phyloP scores from a whole-genome alignment of 1,140 invertebrate genomes.

The Brachionus asplanchnoidis region DNA sequence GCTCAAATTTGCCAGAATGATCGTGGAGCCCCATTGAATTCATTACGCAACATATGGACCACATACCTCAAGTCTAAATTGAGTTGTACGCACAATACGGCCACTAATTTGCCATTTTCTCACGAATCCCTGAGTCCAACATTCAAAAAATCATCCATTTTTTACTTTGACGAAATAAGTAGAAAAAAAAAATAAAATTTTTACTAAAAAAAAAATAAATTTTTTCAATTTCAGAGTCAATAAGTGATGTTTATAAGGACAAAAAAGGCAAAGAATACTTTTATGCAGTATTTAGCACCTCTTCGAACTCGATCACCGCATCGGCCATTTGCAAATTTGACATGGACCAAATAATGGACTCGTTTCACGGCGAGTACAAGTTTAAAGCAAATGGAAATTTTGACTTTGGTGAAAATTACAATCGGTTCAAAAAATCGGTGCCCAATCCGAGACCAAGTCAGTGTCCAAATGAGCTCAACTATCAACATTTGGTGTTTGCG shows the following conservation, averaged over 20 bases:
- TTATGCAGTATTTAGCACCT: slow-evolving; percentile 32
- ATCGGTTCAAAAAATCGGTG: not conserved
- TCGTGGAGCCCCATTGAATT: slow-evolving; percentile 15
- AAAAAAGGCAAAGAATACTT: slow-evolving; percentile 13
- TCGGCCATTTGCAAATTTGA: slow-evolving; percentile 26
- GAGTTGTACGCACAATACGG: not conserved
- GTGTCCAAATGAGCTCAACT: slow-evolving; percentile 27
- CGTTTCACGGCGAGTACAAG: slow-evolving; percentile 39
- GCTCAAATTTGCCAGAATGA: slow-evolving; percentile 26
- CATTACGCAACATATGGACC: slow-evolving; percentile 33
- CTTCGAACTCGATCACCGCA: not conserved
- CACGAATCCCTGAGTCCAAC: not conserved
- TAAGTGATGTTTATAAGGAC: not conserved
- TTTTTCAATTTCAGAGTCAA: slow-evolving; percentile 5
- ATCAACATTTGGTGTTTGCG: slow-evolving; percentile 26
- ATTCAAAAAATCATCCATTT: not conserved
- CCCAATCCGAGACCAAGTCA: slow-evolving; percentile 28
- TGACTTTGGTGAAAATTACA: not conserved
- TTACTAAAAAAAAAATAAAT: not conserved
- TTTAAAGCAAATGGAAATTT: not conserved
- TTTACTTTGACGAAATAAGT: slow-evolving; percentile 36
- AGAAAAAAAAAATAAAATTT: not conserved
- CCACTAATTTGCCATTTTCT: not conserved
- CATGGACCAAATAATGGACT: slow-evolving; percentile 35
- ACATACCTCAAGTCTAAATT: slow-evolving; percentile 15